Evolutionary conservation across 2,797 vertebrate species (phyloP).

Genomic region (Paedocypris micromegethes): DNA sequence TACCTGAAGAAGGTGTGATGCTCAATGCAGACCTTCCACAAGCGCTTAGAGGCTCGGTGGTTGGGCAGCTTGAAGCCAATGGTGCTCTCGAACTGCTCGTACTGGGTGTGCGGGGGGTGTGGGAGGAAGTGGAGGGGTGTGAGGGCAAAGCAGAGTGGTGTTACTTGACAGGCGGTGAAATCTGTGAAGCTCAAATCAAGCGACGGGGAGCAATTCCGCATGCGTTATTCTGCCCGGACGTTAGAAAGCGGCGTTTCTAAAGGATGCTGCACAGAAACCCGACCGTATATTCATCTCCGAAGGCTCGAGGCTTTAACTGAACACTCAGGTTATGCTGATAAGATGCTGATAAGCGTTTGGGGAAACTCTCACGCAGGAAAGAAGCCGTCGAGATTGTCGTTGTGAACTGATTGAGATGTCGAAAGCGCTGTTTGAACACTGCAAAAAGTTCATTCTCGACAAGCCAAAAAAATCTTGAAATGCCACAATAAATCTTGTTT

Average conservation of each 20-base stretch:
- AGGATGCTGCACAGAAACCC: slow-evolving; percentile 12
- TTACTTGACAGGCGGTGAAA: slow-evolving; percentile 39
- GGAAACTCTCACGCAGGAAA: too few relatives aligned
- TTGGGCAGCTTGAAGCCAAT: slow-evolving; percentile 99
- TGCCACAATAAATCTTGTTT: too few relatives aligned
- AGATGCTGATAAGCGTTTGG: neutral
- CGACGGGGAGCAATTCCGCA: slow-evolving; percentile 1
- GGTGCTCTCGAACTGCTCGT: slow-evolving; percentile 90
- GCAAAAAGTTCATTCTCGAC: too few relatives aligned
- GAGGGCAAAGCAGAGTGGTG: slow-evolving; percentile 40
- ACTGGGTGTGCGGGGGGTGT: slow-evolving; percentile 57
- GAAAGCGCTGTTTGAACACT: too few relatives aligned
- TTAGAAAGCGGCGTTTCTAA: slow-evolving; percentile 1
- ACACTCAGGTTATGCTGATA: slow-evolving; percentile 8
- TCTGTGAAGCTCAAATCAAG: slow-evolving; percentile 21
- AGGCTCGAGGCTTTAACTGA: slow-evolving; percentile 17
- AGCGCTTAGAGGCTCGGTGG: slow-evolving; percentile 93
- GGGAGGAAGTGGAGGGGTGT: slow-evolving; percentile 32
- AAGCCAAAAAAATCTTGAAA: too few relatives aligned
- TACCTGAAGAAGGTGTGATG: slow-evolving; percentile 99
- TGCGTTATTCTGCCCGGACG: slow-evolving; percentile 15
- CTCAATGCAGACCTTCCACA: slow-evolving; percentile 99
- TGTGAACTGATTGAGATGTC: too few relatives aligned
- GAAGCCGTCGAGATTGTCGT: too few relatives aligned
- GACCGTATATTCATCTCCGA: slow-evolving; percentile 8